Evolutionary conservation across 2,113 vertebrate species (phyloP), one percentile per base, ranked within the genome.

Genomic region (Melanotaenia duboulayi): DNA sequence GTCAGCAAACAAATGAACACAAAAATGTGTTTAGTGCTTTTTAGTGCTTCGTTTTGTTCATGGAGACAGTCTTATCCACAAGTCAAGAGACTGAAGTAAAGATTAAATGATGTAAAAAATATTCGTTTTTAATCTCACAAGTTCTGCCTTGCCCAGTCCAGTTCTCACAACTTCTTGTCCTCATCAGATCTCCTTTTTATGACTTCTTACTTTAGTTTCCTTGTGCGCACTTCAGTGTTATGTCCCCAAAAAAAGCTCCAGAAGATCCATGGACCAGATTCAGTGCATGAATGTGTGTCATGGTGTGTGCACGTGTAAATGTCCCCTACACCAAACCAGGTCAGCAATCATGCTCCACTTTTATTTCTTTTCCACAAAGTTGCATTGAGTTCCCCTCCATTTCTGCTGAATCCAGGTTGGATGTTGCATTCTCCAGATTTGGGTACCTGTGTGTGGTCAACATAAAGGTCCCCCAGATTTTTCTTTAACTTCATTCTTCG

Each of bases 41-140:
- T 71, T 50, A 65, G 82, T 85, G 80, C 76, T 80, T 80, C 67
- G 71, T 83, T 80, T 61, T 35, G 24, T 76, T 62, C 0, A 68
- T 74, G 71, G 19, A 65, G 76, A 86, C 64, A 40, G 51, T 62
- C 75, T 78, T 46, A 75, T 74, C 77, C 66, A 80, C 68, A 62
- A 68, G 71, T 83, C 71, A 62, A 64, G 16, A 80, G 73, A 66
- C 48, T 66, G 66, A 74, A 78, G 84, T 59, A 24, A 81, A 59
- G 65, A 87, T 79, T 70, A 70, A 35, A 59, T 63, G 76, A 70
- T 82, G 82, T 88, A 28, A 88, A 82, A 89, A 90, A 90, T 73
- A 82, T 82, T 69, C 82, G 74, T 85, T 82, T 79, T 78, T 50
- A 69, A 83, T 77, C 57, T 85, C 80, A 76, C 77, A 50, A 81